Evolutionary conservation across 92 coral and sea anemone genomes (phyloP).

Genomic region (Phymanthus crucifer): DNA sequence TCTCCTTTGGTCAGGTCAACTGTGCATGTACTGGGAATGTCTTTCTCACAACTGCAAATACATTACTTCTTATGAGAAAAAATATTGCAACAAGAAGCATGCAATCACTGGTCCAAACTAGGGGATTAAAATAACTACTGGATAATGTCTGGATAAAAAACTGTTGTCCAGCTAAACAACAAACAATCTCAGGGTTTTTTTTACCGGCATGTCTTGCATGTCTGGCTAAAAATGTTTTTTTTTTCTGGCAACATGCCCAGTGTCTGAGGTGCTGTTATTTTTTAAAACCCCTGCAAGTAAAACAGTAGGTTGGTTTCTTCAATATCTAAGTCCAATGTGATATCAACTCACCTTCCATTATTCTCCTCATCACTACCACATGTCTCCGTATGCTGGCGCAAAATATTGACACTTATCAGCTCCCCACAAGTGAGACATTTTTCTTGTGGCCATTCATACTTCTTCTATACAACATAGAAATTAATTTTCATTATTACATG

Average conservation of each 20-base stretch:
- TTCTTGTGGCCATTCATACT: background rate
- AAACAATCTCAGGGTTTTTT: too few species aligned
- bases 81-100: background rate
- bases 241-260: too few species aligned
- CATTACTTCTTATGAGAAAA: background rate
- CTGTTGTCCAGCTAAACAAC: too few species aligned
- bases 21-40: background rate
- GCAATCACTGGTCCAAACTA: background rate
- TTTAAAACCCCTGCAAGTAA: too few species aligned
- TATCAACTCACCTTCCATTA: background rate
- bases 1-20: constrained; percentile 23
- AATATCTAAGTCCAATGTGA: background rate
- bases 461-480: background rate
- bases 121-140: too few species aligned
- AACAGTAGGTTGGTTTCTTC: background rate
- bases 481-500: background rate
- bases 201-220: too few species aligned
- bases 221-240: too few species aligned
- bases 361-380: background rate
- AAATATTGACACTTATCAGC: background rate
- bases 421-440: constrained; percentile 2
- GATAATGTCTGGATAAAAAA: too few species aligned
- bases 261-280: too few species aligned
- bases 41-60: constrained; percentile 15
- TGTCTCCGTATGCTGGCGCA: background rate